A percentile compares a stretch with the other conserved stretches of the same genome.
Evolutionary conservation across 2,113 vertebrate species (phyloP).

Genomic region (Saccopteryx leptura): DNA sequence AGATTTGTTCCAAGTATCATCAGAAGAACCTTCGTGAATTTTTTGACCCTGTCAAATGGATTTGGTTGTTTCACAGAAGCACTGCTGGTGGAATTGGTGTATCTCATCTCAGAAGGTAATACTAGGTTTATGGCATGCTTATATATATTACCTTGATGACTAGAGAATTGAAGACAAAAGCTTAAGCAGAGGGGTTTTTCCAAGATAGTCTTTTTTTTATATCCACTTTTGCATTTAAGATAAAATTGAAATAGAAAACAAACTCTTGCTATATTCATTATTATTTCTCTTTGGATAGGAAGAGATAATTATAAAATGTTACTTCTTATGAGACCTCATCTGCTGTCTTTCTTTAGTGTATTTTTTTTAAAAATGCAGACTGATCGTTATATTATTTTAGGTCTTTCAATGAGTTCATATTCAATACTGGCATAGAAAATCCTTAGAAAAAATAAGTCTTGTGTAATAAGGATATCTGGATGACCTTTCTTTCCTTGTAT

Average conservation of each 20-base stretch:
- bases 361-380: conserved; percentile 52
- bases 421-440: not conserved
- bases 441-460: not conserved
- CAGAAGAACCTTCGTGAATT: conserved; percentile 92
- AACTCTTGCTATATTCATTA: conserved; percentile 86
- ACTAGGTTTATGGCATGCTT: not conserved
- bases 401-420: conserved; percentile 2
- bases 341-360: conserved; percentile 67
- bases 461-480: not conserved
- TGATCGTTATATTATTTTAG: conserved; percentile 49
- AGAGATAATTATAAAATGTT: conserved; percentile 86
- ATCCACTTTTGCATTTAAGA: conserved; percentile 89
- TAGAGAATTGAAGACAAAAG: conserved; percentile 81
- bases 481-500: not conserved
- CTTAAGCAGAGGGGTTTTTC: conserved; percentile 80
- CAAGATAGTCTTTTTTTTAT: conserved; percentile 68
- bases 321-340: conserved; percentile 76
- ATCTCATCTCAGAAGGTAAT: conserved; percentile 93
- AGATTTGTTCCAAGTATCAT: conserved; percentile 91
- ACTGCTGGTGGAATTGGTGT: conserved; percentile 90
- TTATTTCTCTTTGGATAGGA: conserved; percentile 87
- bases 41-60: conserved; percentile 94
- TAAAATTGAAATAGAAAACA: conserved; percentile 89
- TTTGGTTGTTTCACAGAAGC: conserved; percentile 94
- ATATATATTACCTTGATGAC: conserved; percentile 72